Percentiles rank a stretch among this genome's conserved stretches.
phyloP scores from a whole-genome alignment of 2,888 invertebrate genomes.

The Bibio marci region DNA sequence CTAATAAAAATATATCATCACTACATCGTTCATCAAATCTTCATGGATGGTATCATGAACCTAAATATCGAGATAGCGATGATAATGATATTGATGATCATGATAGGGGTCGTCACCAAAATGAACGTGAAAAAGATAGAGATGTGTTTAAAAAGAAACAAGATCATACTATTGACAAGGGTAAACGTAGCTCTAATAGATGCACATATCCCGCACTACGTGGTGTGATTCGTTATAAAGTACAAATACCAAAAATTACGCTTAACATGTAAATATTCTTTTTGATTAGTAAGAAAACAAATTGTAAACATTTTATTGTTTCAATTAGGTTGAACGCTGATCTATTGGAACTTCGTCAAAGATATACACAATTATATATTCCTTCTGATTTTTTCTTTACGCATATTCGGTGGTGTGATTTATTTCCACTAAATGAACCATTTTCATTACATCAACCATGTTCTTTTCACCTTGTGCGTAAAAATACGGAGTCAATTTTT shows the following conservation, averaged over 20 bases:
- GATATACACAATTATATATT: constrained; percentile 81
- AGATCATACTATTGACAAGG: constrained; percentile 29
- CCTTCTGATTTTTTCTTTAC: constrained; percentile 91
- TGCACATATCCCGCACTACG: no score
- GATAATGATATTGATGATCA: constrained; percentile 18
- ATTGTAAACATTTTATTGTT: constrained; percentile 6
- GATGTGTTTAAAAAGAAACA: no score
- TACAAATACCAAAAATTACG: constrained; percentile 76
- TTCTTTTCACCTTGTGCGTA: constrained; percentile 75
- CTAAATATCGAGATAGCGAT: no score
- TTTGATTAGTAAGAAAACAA: constrained; percentile 1
- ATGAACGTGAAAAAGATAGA: constrained; percentile 39
- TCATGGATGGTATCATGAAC: no score
- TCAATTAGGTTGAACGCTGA: constrained; percentile 56
- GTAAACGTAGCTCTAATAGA: constrained; percentile 36
- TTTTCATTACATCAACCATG: constrained; percentile 72
- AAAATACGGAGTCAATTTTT: constrained; percentile 48
- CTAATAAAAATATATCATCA: no score
- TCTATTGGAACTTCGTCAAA: constrained; percentile 63
- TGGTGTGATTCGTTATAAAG: constrained; percentile 65
- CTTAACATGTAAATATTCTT: constrained; percentile 71
- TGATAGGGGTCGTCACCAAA: constrained; percentile 30
- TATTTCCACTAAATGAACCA: constrained; percentile 73
- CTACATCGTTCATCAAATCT: constrained; percentile 11
- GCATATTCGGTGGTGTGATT: constrained; percentile 73